A percentile compares a stretch with the other conserved stretches of the same genome.
phyloP scores from a whole-genome alignment of 1,140 invertebrate species.

The Drosophila aff. region DNA sequence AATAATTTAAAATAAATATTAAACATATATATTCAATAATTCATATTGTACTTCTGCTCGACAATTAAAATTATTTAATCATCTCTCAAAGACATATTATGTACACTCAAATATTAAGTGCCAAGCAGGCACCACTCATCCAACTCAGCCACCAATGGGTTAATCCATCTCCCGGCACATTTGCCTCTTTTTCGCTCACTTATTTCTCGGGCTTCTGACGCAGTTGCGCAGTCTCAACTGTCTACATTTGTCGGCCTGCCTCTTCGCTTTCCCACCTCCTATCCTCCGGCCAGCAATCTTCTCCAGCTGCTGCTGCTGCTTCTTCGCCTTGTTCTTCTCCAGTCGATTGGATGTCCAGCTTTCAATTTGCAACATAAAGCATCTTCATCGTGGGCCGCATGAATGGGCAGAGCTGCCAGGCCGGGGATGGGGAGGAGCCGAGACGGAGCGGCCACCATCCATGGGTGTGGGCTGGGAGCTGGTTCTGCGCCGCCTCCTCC shows the following conservation, averaged over 20 bases:
- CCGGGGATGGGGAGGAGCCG: neutral
- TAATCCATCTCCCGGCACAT: slow-evolving; percentile 32
- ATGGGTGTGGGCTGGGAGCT: slow-evolving; percentile 61
- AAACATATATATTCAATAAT: too few relatives aligned
- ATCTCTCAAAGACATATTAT: neutral
- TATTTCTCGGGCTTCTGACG: slow-evolving; percentile 37
- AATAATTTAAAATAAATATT: too few relatives aligned
- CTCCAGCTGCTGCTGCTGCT: slow-evolving; percentile 10
- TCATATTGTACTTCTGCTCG: too few relatives aligned
- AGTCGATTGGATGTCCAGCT: slow-evolving; percentile 83
- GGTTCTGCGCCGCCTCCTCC: slow-evolving; percentile 21
- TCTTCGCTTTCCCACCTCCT: slow-evolving; percentile 39
- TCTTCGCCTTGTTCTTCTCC: slow-evolving; percentile 50
- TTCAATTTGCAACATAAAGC: slow-evolving; percentile 84
- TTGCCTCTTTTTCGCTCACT: slow-evolving; percentile 13
- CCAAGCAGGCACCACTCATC: neutral
- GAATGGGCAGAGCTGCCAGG: slow-evolving; percentile 60
- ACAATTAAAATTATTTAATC: neutral
- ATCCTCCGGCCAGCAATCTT: slow-evolving; percentile 19
- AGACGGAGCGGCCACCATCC: neutral
- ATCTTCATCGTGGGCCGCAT: slow-evolving; percentile 83
- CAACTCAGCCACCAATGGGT: slow-evolving; percentile 9
- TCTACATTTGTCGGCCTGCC: slow-evolving; percentile 67
- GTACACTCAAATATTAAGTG: neutral
- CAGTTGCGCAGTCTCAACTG: slow-evolving; percentile 73